A percentile compares a stretch with the other conserved stretches of the same genome.
These are phyloP conservation scores for Allolobophora icterica DNA, from an alignment of 2,888 invertebrate genomes.

Conservation along the genomic window DNA sequence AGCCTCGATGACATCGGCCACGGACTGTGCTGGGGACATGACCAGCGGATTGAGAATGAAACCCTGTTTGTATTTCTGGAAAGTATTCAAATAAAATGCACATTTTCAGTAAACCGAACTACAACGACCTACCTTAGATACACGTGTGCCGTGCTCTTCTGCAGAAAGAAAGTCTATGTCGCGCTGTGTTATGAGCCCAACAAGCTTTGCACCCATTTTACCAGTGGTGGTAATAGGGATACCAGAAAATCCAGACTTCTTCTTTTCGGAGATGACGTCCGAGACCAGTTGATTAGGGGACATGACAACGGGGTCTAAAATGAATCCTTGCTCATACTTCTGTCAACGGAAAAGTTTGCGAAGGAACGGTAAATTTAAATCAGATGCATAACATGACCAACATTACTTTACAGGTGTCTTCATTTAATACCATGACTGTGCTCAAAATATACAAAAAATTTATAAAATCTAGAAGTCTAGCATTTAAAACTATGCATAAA, in stretches of 20 bases:
- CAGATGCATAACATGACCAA: not conserved
- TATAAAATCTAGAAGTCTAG: not conserved
- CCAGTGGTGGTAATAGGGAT: slow-evolving; percentile 92
- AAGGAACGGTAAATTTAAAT: not conserved
- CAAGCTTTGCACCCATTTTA: slow-evolving; percentile 85
- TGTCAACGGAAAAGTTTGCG: slow-evolving; percentile 62
- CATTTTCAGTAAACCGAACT: not conserved
- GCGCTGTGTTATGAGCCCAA: slow-evolving; percentile 95
- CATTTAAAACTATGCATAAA: not conserved
- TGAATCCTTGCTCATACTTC: slow-evolving; percentile 99
- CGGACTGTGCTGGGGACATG: slow-evolving; percentile 83
- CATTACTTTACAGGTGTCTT: not conserved
- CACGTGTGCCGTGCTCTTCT: slow-evolving; percentile 61
- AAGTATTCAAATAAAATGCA: not conserved
- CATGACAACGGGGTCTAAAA: slow-evolving; percentile 92
- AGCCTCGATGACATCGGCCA: slow-evolving; percentile 85
- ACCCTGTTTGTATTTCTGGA: slow-evolving; percentile 84
- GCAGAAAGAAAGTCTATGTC: slow-evolving; percentile 91
- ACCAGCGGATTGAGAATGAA: slow-evolving; percentile 96
- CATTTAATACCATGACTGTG: not conserved
- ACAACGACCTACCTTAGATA: slow-evolving; percentile 68
- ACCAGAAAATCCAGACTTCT: slow-evolving; percentile 90
- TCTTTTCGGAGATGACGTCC: slow-evolving; percentile 88
- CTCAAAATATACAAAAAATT: not conserved
- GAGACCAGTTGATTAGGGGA: slow-evolving; percentile 85